Conservation (phyloP, 2,113 vertebrate genomes). For the Eubucco bourcierii region DNA sequence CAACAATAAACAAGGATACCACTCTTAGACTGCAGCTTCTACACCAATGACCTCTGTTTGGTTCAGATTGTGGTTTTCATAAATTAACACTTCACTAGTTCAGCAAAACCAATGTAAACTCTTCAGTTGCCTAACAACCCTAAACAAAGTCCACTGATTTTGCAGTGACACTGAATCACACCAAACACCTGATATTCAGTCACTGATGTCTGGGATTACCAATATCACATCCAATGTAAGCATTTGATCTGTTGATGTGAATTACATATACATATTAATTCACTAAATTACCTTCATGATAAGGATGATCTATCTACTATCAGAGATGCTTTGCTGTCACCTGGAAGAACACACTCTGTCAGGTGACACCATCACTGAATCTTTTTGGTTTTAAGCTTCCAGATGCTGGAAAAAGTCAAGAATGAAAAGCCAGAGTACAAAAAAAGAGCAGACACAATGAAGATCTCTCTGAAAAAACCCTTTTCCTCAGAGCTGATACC, state of each 20-base stretch:
- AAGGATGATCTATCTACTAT: neutral
- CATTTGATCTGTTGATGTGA: neutral
- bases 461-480: neutral
- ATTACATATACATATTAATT: neutral
- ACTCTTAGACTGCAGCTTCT: neutral
- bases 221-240: neutral
- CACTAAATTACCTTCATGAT: neutral
- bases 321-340: neutral
- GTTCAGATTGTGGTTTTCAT: neutral
- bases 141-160: neutral
- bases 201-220: neutral
- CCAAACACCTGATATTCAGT: neutral
- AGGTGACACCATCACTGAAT: neutral
- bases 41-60: neutral
- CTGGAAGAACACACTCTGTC: neutral
- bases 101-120: neutral
- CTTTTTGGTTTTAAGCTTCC: neutral
- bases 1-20: neutral
- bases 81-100: neutral
- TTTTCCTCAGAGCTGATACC: neutral
- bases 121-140: neutral
- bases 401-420: neutral
- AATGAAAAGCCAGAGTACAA: neutral
- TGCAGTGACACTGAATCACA: neutral
- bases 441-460: neutral